A percentile compares a stretch with the other conserved stretches of the same genome.
These are phyloP conservation scores for Ethmia dodecea DNA, from an alignment of 2,888 invertebrate genomes.

Conservation along the genomic window DNA sequence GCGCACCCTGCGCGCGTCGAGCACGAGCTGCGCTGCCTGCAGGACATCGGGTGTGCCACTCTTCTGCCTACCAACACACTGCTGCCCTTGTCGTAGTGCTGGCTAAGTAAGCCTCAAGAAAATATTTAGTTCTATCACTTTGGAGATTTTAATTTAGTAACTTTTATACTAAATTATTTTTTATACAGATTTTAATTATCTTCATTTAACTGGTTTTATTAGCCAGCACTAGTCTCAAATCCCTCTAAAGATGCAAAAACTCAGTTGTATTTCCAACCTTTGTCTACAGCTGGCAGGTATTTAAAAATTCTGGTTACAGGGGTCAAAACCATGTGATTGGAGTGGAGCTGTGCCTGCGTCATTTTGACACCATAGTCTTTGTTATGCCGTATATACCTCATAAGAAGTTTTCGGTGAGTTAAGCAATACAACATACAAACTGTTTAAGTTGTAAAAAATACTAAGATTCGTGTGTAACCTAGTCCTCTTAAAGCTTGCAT, in stretches of 20 bases:
- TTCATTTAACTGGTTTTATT: not conserved
- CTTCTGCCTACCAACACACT: too few species aligned
- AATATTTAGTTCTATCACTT: too few species aligned
- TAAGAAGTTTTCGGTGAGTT: conserved; percentile 84
- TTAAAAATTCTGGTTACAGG: conserved; percentile 63
- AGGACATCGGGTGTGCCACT: conserved; percentile 84
- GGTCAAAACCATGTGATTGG: conserved; percentile 90
- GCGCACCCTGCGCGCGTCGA: conserved; percentile 89
- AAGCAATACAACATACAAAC: too few species aligned
- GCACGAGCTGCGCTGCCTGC: conserved; percentile 88
- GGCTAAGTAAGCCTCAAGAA: too few species aligned
- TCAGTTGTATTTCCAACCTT: not conserved
- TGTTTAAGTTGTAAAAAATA: too few species aligned
- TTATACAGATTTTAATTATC: too few species aligned
- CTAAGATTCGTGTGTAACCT: too few species aligned
- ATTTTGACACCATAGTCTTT: conserved; percentile 88
- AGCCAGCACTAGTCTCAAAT: not conserved
- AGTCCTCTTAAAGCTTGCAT: too few species aligned
- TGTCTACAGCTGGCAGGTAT: not conserved
- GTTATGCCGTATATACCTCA: conserved; percentile 94
- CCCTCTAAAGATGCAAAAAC: not conserved
- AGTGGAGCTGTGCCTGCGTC: conserved; percentile 86
- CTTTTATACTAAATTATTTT: too few species aligned
- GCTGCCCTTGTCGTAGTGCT: too few species aligned
- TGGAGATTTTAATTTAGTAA: too few species aligned